Percentiles rank a stretch among this genome's conserved stretches.
Conservation (phyloP, 2,113 vertebrate genomes). For the Anas platyrhynchos region DNA sequence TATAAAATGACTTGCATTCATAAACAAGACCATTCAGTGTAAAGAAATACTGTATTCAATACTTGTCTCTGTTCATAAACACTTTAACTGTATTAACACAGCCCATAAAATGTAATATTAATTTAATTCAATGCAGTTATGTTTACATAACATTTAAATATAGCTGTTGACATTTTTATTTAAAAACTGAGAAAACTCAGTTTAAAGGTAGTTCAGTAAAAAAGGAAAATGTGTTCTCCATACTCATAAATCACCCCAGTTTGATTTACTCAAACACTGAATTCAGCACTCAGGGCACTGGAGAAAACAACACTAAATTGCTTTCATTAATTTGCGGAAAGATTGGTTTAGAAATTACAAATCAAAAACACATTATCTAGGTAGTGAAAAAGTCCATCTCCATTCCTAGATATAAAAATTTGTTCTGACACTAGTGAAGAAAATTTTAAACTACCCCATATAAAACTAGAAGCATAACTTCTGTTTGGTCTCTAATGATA, state of each 20-base stretch:
- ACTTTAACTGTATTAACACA: not conserved
- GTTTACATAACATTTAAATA: slow-evolving; percentile 13
- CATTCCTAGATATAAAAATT: not conserved
- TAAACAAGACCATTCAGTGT: not conserved
- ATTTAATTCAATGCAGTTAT: not conserved
- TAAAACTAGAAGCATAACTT: not conserved
- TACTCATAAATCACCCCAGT: not conserved
- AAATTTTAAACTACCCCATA: not conserved
- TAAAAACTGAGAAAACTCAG: not conserved
- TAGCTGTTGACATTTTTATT: not conserved
- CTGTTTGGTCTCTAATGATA: not conserved
- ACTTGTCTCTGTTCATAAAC: not conserved
- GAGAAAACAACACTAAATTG: slow-evolving; percentile 11
- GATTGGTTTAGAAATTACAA: not conserved
- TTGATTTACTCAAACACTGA: slow-evolving; percentile 12
- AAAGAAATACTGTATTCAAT: not conserved
- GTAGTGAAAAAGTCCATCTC: not conserved
- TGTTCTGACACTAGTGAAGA: slow-evolving; percentile 27
- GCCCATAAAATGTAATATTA: not conserved
- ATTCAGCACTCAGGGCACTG: not conserved
- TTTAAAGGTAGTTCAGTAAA: slow-evolving; percentile 11
- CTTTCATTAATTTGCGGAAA: slow-evolving; percentile 20
- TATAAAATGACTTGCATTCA: not conserved
- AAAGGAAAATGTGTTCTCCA: not conserved
- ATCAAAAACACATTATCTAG: not conserved